Evolutionary conservation across 2,888 invertebrate genomes (phyloP), one percentile per base, ranked within the genome.

Genomic region (Clunio marinus): DNA sequence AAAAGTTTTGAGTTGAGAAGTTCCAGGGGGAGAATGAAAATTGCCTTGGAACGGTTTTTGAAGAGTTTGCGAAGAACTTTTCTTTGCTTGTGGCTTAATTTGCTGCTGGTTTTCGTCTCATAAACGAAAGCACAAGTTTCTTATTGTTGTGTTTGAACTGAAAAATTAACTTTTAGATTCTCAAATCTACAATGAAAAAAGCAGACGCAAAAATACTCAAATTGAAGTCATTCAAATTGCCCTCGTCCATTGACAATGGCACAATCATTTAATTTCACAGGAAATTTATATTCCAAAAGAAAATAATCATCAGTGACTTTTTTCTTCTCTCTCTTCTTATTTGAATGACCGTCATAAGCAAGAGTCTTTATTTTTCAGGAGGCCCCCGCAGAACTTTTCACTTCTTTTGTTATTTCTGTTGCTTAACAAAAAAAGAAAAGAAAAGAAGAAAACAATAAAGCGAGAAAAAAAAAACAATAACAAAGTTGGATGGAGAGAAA

Each of bases 381-480:
- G 25, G 60, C 62, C 62, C 41, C 45, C 62, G 45, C 62, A 63
- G 17, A 24, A 41, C 20, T 51, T 51, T 51, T 51, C 22, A 15
- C n/a, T 51, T 51, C 51, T 51, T 51, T 22, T 22, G 15, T 4
- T 15, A n/a, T n/a, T n/a, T n/a, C n/a, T n/a, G n/a, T n/a, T n/a
- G n/a, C n/a, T n/a, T n/a, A n/a, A n/a, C n/a, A n/a, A n/a, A n/a
- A n/a, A n/a, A n/a, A n/a, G n/a, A n/a, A n/a, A n/a, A n/a, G n/a
- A n/a, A n/a, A n/a, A n/a, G n/a, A n/a, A n/a, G n/a, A n/a, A n/a
- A n/a, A 45, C 45, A 45, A 8, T 4, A 45, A 15, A 58, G 10
- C n/a, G 22, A 28, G 5, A 45, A 45, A 3, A 45, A 45, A 45
- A n/a, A 8, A 55, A 55, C 5, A 57, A 27, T 24, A 57, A 57